Base-by-base conservation (phyloP, 2,888 invertebrate genomes). In the Drosophila formosana region DNA sequence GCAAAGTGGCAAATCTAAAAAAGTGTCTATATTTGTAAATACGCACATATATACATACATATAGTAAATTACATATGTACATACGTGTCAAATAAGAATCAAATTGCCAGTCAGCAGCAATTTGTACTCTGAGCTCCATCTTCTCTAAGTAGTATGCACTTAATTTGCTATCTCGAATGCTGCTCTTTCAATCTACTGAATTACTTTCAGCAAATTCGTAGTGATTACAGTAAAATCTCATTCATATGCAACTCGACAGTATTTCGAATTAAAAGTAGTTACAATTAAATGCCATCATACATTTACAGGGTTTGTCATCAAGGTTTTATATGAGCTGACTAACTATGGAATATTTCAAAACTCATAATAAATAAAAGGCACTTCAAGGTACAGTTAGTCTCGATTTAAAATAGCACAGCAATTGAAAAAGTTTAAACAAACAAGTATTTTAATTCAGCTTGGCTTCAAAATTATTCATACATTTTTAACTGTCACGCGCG, bases 281-380 rank as follows among this genome's bases (percentile, higher is more conserved):
- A 30, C 58, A 26, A 37, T 56, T 64, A 72, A 69, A 70, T 75
- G 57, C 50, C 65, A 49, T 47, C 61, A 51, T 13, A 55, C 57
- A 72, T 57, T 70, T 82, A 73, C 61, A 60, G 49, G 37, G 55
- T 84, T 73, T 57, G 82, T 88, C 77, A 82, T 67, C 62, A 68
- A 79, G 77, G 82, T 68, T 82, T 72, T 68, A 66, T 64, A 43
- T 28, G 51, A 66, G 46, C 58, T 53, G 32, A 30, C 9, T 55
- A 46, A 49, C 50, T 66, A 13, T 23, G 23, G 34, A 52, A 28
- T 25, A 13, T 28, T 52, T 43, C 26, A 52, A 53, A 41, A 2
- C 41, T 37, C 39, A 43, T 53, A 45, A 26, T 34, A 45, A 18
- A 18, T 32, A 34, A 30, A 5, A 49, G 53, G 25, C 30, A 46